Evolutionary conservation across 2,888 invertebrate genomes (phyloP).

Genomic region (Melieria crassipennis): DNA sequence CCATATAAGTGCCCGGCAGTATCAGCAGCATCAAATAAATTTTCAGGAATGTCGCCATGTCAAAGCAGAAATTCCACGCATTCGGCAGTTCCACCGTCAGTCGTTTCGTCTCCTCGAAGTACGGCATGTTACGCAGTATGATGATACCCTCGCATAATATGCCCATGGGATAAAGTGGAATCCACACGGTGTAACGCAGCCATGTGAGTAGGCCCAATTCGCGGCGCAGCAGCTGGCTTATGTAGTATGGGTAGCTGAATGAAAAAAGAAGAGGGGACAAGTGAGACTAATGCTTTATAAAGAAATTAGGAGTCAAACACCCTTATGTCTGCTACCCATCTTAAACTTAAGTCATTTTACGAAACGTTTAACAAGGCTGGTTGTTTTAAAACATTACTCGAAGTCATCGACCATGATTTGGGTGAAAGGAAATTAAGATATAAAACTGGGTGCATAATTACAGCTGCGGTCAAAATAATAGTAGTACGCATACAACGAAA

Average conservation of each 20-base stretch:
- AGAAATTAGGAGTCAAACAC: background rate
- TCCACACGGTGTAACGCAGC: conserved; percentile 94
- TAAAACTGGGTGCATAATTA: too few species aligned
- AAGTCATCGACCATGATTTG: too few species aligned
- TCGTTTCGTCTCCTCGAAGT: conserved; percentile 84
- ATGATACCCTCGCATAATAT: conserved; percentile 87
- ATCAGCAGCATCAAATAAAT: conserved; percentile 80
- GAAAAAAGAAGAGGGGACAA: conserved; percentile 47
- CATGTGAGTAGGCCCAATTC: conserved; percentile 83
- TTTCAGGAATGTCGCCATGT: conserved; percentile 82
- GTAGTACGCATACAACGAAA: too few species aligned
- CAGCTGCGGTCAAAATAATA: too few species aligned
- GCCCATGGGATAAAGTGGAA: conserved; percentile 91
- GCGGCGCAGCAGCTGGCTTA: conserved; percentile 79
- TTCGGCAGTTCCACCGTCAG: conserved; percentile 85
- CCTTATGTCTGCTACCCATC: too few species aligned
- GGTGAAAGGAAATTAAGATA: too few species aligned
- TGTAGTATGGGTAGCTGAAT: conserved; percentile 90
- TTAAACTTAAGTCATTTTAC: too few species aligned
- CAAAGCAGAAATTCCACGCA: conserved; percentile 84
- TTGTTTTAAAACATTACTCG: too few species aligned
- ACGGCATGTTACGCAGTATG: conserved; percentile 84
- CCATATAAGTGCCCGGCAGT: conserved; percentile 78
- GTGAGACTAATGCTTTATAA: background rate
- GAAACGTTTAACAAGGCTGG: too few species aligned